Conservation (phyloP, 2,888 invertebrate species). For the Drosophila merina region DNA sequence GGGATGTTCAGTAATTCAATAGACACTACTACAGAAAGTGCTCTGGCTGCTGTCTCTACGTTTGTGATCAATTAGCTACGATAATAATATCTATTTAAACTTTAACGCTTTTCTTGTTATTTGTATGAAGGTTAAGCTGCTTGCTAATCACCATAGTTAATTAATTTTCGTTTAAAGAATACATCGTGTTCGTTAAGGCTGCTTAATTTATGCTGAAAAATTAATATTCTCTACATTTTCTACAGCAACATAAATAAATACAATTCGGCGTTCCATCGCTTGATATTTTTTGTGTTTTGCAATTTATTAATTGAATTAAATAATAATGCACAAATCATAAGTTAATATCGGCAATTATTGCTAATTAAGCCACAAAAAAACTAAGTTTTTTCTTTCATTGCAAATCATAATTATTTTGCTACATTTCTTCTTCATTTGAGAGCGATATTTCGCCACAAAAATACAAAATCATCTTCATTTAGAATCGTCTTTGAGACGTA, state of each 20-base stretch:
- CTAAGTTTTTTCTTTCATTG: slow-evolving; percentile 59
- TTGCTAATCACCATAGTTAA: slow-evolving; percentile 63
- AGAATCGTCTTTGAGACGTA: slow-evolving; percentile 65
- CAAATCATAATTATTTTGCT: slow-evolving; percentile 65
- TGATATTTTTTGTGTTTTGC: slow-evolving; percentile 22
- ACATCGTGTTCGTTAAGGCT: slow-evolving; percentile 39
- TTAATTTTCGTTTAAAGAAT: slow-evolving; percentile 20
- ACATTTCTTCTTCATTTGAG: slow-evolving; percentile 55
- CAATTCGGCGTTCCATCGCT: slow-evolving; percentile 12
- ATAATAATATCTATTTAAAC: slow-evolving; percentile 67
- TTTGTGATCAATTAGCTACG: slow-evolving; percentile 67
- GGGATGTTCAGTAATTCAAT: slow-evolving; percentile 25
- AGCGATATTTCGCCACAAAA: slow-evolving; percentile 37
- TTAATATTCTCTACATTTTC: not conserved
- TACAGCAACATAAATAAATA: slow-evolving; percentile 30
- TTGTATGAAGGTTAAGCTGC: slow-evolving; percentile 70
- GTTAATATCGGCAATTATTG: slow-evolving; percentile 50
- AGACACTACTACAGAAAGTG: slow-evolving; percentile 49
- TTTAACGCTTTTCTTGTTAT: slow-evolving; percentile 66
- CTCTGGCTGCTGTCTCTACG: slow-evolving; percentile 51
- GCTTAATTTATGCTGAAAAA: slow-evolving; percentile 11
- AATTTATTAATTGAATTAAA: slow-evolving; percentile 67
- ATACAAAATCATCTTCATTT: slow-evolving; percentile 45
- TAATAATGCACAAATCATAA: slow-evolving; percentile 72
- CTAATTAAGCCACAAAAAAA: slow-evolving; percentile 58